Base-by-base conservation (phyloP, 2,888 invertebrate genomes). In the Zygogramma bicolorata region DNA sequence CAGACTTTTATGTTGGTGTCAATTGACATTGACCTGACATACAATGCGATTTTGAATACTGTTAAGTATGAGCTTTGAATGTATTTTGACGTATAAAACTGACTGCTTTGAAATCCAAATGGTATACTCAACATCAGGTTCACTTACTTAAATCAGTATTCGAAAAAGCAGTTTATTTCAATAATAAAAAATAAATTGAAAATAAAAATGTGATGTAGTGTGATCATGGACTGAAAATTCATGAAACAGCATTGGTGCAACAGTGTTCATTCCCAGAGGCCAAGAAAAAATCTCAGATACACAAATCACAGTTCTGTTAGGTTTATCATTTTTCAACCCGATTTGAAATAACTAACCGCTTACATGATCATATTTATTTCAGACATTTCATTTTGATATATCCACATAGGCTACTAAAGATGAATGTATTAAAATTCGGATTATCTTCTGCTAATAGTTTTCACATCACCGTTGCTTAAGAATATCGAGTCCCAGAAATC, bases 241-340 rank as follows among this genome's bases (percentile, higher is more conserved):
- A 46, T 46, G 2, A 46, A 46, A 46, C 13, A 46, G 20, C 10
- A 46, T 22, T 13, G 10, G 46, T 46, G 46, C 46, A 46, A 53
- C n/a, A 27, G n/a, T 25, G 13, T 22, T n/a, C n/a, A 27, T 25
- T 53, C 53, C 53, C 25, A 22, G 27, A 53, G 5, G 27, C 10
- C 53, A 53, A 53, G 22, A 25, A n/a, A 13, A 53, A 53, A 53
- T 53, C 15, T 53, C 53, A 25, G 13, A 25, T 53, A 53, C 53
- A 25, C 53, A 53, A 53, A 53, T 53, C 53, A 53, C 53, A 53
- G 53, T 53, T 53, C 53, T 53, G 22, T 25, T 53, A 53, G 25
- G n/a, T 53, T 53, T 53, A 53, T 53, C 13, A 22, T 25, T 22
- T n/a, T 25, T 22, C 22, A 10, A 10, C 4, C 53, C 22, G n/a